Percentiles rank a stretch among this genome's conserved stretches.
Evolutionary conservation across 35 echinoderm and acorn worm species (phyloP).

Genomic region (Eucidaris tribuloides): DNA sequence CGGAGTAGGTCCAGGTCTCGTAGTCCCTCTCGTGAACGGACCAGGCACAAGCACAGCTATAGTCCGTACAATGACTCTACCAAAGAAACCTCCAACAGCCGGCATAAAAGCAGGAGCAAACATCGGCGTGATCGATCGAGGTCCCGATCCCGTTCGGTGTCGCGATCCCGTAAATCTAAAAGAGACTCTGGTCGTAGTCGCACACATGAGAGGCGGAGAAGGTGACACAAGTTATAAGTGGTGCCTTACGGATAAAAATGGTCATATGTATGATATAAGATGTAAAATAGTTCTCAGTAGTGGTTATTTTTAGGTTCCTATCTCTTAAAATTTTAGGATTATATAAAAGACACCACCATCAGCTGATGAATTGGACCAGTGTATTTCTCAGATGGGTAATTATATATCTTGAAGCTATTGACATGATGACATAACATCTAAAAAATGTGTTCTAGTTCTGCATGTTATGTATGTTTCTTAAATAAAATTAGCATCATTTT

Average conservation of each 20-base stretch:
- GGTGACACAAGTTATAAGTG: slow-evolving; percentile 1
- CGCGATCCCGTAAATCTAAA: slow-evolving; percentile 14
- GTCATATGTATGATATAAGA: too few species aligned
- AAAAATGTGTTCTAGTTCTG: too few species aligned
- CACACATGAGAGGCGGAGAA: slow-evolving; percentile 5
- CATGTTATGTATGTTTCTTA: too few species aligned
- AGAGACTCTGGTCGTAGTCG: slow-evolving; percentile 6
- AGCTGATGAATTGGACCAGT: too few species aligned
- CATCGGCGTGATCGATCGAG: slow-evolving; percentile 7
- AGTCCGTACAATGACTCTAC: slow-evolving; percentile 27
- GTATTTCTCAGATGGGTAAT: too few species aligned
- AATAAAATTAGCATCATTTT: too few species aligned
- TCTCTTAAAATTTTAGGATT: too few species aligned
- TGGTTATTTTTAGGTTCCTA: too few species aligned
- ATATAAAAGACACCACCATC: too few species aligned
- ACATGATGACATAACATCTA: too few species aligned
- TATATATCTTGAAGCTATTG: too few species aligned
- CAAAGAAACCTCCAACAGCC: not conserved
- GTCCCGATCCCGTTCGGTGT: not conserved
- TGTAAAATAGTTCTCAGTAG: too few species aligned
- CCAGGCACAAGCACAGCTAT: slow-evolving; percentile 9
- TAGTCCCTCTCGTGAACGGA: not conserved
- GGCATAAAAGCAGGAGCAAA: slow-evolving; percentile 22
- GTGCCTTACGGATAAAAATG: not conserved
- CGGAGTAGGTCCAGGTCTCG: not conserved